A percentile compares a stretch with the other conserved stretches of the same genome.
Conservation (phyloP, 2,797 vertebrate genomes). For the Squalus acanthias region DNA sequence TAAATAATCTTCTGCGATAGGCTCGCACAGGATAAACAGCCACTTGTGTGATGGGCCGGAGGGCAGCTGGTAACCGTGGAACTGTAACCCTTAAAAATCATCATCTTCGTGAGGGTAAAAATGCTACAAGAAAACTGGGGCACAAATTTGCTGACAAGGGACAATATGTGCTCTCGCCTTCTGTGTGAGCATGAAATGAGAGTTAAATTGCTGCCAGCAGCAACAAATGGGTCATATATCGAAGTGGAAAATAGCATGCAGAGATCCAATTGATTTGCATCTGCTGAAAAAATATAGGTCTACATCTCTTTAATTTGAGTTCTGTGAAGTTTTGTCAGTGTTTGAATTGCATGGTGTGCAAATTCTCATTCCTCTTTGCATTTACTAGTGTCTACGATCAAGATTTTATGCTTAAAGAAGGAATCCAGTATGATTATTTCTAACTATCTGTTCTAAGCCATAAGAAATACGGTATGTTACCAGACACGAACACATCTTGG, state of each 20-base stretch:
- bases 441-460: neutral
- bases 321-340: neutral
- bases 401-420: neutral
- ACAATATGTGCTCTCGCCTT: neutral
- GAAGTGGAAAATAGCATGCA: neutral
- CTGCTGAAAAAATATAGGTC: neutral
- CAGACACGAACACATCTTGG: neutral
- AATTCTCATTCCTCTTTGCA: neutral
- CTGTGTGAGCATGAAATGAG: neutral
- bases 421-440: neutral
- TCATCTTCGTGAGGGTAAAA: neutral
- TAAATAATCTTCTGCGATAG: neutral
- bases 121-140: neutral
- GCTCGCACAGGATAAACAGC: neutral
- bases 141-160: neutral
- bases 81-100: neutral
- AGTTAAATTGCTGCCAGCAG: neutral
- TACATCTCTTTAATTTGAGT: neutral
- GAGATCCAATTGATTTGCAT: neutral
- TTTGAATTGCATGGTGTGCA: neutral
- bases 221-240: neutral
- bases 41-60: neutral
- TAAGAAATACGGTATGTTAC: neutral
- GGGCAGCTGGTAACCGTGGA: neutral
- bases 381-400: neutral